phyloP scores from a whole-genome alignment of 2,797 vertebrate genomes.

The Alfaro cultratus region DNA sequence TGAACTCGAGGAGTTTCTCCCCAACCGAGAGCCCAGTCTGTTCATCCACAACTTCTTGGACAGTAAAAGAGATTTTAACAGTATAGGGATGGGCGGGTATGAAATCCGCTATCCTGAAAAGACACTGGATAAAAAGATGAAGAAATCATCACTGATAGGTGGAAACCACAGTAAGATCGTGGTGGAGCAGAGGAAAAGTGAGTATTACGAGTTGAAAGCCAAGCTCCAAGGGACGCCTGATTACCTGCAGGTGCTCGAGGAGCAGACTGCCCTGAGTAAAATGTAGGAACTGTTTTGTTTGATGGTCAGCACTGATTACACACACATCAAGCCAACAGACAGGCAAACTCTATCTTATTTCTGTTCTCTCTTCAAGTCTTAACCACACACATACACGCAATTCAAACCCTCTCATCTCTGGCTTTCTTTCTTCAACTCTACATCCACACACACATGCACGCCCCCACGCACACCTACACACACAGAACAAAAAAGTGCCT shows the following conservation, averaged over 20 bases:
- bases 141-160: slow-evolving; percentile 94
- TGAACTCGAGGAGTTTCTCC: slow-evolving; percentile 96
- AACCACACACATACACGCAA: slow-evolving; percentile 9
- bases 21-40: slow-evolving; percentile 93
- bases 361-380: slow-evolving; percentile 20
- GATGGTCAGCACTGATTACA: slow-evolving; percentile 58
- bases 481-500: slow-evolving; percentile 95
- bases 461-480: slow-evolving; percentile 31
- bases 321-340: slow-evolving; percentile 52
- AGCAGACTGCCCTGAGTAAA: slow-evolving; percentile 99
- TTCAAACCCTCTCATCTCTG: slow-evolving; percentile 12
- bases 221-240: slow-evolving; percentile 98
- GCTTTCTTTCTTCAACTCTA: slow-evolving; percentile 14
- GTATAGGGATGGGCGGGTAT: slow-evolving; percentile 97
- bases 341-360: slow-evolving; percentile 53
- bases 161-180: slow-evolving; percentile 98
- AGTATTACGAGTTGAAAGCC: slow-evolving; percentile 98
- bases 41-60: slow-evolving; percentile 98
- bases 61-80: slow-evolving; percentile 96
- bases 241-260: slow-evolving; percentile 99
- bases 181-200: slow-evolving; percentile 97
- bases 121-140: slow-evolving; percentile 93
- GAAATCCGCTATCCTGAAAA: slow-evolving; percentile 98
- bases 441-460: slow-evolving; percentile 63
- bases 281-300: slow-evolving; percentile 84